phyloP scores from a whole-genome alignment of 2,797 vertebrate species.

The Setipinna tenuifilis region DNA sequence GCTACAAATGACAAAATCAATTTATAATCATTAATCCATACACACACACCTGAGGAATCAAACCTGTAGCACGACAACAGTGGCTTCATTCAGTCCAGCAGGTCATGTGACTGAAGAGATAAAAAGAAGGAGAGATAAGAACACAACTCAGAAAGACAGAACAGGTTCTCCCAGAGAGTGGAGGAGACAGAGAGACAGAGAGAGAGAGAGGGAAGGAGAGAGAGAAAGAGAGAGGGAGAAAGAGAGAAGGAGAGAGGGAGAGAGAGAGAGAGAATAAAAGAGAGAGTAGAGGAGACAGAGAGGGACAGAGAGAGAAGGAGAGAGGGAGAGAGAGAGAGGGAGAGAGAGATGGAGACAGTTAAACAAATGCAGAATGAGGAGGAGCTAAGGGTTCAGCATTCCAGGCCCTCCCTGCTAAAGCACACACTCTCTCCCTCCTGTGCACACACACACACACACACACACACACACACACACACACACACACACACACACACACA shows the following conservation, averaged over 20 bases:
- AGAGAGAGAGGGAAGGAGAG: neutral
- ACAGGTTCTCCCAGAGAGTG: too few relatives aligned
- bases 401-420: slow-evolving; percentile 69
- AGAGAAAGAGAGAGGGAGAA: neutral
- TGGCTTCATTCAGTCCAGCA: too few relatives aligned
- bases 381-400: slow-evolving; percentile 68
- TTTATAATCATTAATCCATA: too few relatives aligned
- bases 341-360: slow-evolving; percentile 53
- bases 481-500: neutral
- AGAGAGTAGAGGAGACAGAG: slow-evolving; percentile 44
- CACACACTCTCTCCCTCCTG: slow-evolving; percentile 19
- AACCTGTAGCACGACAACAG: too few relatives aligned
- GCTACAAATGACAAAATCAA: too few relatives aligned
- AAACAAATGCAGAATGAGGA: slow-evolving; percentile 53
- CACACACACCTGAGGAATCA: too few relatives aligned
- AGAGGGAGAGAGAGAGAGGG: neutral
- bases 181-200: neutral
- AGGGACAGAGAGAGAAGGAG: neutral
- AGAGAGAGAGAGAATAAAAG: neutral
- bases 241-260: neutral
- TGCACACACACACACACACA: slow-evolving; percentile 60
- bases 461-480: slow-evolving; percentile 11
- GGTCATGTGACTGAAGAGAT: too few relatives aligned
- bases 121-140: too few relatives aligned
- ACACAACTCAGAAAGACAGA: too few relatives aligned